phyloP scores from a whole-genome alignment of 92 coral and sea anemone genomes.

The Pocillopora grandis region DNA sequence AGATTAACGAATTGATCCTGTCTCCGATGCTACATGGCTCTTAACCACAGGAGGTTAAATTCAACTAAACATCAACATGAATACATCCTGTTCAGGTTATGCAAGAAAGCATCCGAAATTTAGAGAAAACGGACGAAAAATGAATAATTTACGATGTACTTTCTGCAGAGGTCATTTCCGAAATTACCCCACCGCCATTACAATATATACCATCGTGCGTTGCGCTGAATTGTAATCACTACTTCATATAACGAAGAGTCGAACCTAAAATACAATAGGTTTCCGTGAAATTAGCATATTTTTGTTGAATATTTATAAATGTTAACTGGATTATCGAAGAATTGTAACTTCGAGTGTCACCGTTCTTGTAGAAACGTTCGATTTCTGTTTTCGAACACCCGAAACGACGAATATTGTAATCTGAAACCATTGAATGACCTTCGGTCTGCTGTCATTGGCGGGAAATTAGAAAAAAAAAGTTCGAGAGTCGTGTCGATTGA shows the following conservation, averaged over 20 bases:
- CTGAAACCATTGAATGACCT: not conserved
- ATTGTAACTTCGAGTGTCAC: too few species aligned
- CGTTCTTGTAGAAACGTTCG: too few species aligned
- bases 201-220: constrained; percentile 23
- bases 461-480: constrained; percentile 10
- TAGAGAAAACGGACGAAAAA: constrained; percentile 2
- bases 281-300: too few species aligned
- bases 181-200: not conserved
- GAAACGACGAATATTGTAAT: not conserved
- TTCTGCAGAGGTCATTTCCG: constrained; percentile 4
- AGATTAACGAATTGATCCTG: not conserved
- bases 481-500: not conserved
- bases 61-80: not conserved
- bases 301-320: constrained; percentile 23
- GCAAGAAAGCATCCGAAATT: constrained; percentile 1
- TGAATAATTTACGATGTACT: constrained; percentile 31
- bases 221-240: not conserved
- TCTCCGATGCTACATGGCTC: not conserved
- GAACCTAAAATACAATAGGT: too few species aligned
- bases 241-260: not conserved
- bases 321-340: too few species aligned
- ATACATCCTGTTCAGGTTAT: not conserved
- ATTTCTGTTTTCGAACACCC: too few species aligned
- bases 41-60: not conserved
- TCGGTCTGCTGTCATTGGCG: constrained; percentile 2